Base-by-base conservation (phyloP, 2,888 invertebrate genomes). In the Melolontha melolontha region DNA sequence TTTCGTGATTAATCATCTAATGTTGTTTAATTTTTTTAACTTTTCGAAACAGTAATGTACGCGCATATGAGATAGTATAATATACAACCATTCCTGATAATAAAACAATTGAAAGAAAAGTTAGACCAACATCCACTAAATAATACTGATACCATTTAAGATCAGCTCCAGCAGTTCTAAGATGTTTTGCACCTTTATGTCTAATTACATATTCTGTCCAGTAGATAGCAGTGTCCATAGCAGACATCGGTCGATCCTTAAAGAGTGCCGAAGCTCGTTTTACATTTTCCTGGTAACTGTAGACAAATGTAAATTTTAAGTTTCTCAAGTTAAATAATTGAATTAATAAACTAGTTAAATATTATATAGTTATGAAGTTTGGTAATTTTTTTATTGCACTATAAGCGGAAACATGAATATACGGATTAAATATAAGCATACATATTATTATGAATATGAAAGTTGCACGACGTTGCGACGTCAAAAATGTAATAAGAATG, bases 181-280 rank as follows among this genome's bases (percentile, higher is more conserved):
- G 70, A 64, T 75, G 75, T n/a, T 42, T 47, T 7, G 75, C 72
- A 7, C 75, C 73, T 47, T 73, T 73, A 49, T 75, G 73, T 47
- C 69, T 70, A 6, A 74, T 70, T 1, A 75, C 74, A 51, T 75
- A 70, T 52, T 75, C 73, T 27, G 73, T 66, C 75, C 75, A 75
- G 57, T 70, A 75, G 11, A 75, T 64, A n/a, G 74, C 75, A 22
- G 71, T 71, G 12, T 75, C 69, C 62, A 75, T 47, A 5, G 74
- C 70, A 11, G 67, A 50, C 12, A 70, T 42, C 8, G 70, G 71
- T 12, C 73, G 69, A 41, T 73, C 75, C 42, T 67, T 70, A 55
- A 74, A 71, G 50, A 73, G 16, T 7, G 27, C 14, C 0, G 74
- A 73, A 4, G 64, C 29, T 12, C 47, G 47, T 50, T 70, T 67